Percentiles rank a stretch among this genome's conserved stretches.
These are phyloP conservation scores for Ophonus ardosiacus DNA, from an alignment of 2,888 invertebrate species.

Conservation along the genomic window DNA sequence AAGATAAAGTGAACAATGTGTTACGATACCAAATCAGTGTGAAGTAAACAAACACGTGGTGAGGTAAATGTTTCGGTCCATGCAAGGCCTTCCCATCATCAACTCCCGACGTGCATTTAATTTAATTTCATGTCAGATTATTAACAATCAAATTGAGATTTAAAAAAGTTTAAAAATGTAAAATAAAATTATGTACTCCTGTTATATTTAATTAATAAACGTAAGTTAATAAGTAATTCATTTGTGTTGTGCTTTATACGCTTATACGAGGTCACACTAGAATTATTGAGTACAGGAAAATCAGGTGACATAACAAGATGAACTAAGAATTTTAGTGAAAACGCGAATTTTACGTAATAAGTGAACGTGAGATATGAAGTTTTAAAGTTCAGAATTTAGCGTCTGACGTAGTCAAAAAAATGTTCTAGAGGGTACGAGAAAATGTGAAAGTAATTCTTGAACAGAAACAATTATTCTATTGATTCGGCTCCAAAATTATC, in stretches of 20 bases:
- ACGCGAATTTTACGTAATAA: too few relatives aligned
- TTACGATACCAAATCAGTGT: slow-evolving; percentile 53
- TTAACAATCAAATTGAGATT: slow-evolving; percentile 62
- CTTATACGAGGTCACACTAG: neutral
- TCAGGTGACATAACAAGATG: too few relatives aligned
- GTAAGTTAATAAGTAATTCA: slow-evolving; percentile 70
- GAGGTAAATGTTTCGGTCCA: slow-evolving; percentile 38
- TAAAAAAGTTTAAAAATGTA: slow-evolving; percentile 58
- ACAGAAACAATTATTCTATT: too few relatives aligned
- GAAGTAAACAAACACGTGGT: slow-evolving; percentile 42
- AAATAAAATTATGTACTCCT: slow-evolving; percentile 62
- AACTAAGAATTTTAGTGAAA: too few relatives aligned
- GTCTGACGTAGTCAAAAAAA: too few relatives aligned
- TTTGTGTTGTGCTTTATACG: neutral
- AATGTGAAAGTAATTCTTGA: too few relatives aligned
- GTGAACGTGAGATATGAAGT: too few relatives aligned
- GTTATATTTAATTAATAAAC: slow-evolving; percentile 70
- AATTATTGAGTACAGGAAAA: too few relatives aligned
- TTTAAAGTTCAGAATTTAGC: too few relatives aligned
- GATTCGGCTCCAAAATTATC: too few relatives aligned
- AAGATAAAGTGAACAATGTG: slow-evolving; percentile 2
- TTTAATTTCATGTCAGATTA: slow-evolving; percentile 44
- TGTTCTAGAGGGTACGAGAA: too few relatives aligned
- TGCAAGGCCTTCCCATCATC: slow-evolving; percentile 24
- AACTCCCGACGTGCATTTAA: slow-evolving; percentile 40